Evolutionary conservation across 1,140 invertebrate genomes (phyloP).

Genomic region (Drosophila sp.): DNA sequence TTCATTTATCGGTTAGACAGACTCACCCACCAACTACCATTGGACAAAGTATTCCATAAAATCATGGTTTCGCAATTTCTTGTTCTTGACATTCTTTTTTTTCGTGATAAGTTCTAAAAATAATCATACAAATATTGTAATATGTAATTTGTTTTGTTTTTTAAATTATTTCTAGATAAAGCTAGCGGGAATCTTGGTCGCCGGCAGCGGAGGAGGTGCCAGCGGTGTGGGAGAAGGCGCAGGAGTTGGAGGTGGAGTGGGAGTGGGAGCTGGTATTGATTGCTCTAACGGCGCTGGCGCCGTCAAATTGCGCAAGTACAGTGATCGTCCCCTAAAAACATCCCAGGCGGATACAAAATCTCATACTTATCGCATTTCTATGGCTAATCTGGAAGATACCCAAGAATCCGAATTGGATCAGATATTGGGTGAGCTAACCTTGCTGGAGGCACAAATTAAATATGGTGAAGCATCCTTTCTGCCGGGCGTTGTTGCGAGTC

Average conservation of each 20-base stretch:
- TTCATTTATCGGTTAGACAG: no score
- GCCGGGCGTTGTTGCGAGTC: conserved; percentile 44
- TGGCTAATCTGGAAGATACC: conserved; percentile 96
- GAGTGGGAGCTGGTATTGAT: conserved; percentile 27
- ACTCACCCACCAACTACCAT: no score
- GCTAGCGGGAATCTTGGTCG: conserved; percentile 61
- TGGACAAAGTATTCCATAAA: no score
- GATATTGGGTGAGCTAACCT: conserved; percentile 96
- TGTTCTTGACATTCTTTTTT: no score
- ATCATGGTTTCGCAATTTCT: no score
- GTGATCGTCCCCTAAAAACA: conserved; percentile 61
- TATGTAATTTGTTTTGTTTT: background rate
- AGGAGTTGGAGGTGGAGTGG: conserved; percentile 6
- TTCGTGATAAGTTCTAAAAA: no score
- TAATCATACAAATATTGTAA: no score
- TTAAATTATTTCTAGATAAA: conserved; percentile 52
- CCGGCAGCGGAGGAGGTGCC: conserved; percentile 41
- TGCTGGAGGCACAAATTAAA: conserved; percentile 87
- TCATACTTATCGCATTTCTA: conserved; percentile 91
- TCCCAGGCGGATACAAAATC: conserved; percentile 47
- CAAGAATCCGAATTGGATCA: conserved; percentile 98
- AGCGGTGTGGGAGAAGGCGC: conserved; percentile 44
- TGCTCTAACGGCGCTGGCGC: conserved; percentile 58
- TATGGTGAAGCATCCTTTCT: conserved; percentile 79
- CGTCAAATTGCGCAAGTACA: conserved; percentile 74